These are phyloP conservation scores for Drosophila yooni DNA, from an alignment of 2,888 invertebrate genomes.

Conservation along the genomic window DNA sequence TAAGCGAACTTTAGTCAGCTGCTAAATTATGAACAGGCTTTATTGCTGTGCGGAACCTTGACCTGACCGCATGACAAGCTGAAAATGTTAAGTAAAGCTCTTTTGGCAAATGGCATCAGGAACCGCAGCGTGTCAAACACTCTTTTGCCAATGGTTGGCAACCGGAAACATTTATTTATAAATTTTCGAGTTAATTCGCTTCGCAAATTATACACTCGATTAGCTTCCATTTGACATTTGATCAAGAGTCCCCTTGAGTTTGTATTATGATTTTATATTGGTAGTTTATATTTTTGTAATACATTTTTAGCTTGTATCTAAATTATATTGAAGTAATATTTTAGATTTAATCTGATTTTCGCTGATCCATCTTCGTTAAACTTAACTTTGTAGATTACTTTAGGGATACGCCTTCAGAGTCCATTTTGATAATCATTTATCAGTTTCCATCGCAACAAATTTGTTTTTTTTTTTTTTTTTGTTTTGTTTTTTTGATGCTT, in stretches of 20 bases:
- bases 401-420: background rate
- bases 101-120: conserved; percentile 35
- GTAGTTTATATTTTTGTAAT: background rate
- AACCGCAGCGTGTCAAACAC: conserved; percentile 34
- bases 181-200: too few relatives aligned
- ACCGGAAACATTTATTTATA: conserved; percentile 44
- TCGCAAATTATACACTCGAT: conserved; percentile 70
- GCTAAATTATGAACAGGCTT: conserved; percentile 70
- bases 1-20: conserved; percentile 31
- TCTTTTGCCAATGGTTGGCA: background rate
- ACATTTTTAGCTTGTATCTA: background rate
- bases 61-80: conserved; percentile 76
- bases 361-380: background rate
- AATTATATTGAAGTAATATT: background rate
- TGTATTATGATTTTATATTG: background rate
- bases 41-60: conserved; percentile 62
- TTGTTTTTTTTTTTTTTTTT: background rate
- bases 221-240: conserved; percentile 40
- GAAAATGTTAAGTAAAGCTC: conserved; percentile 59
- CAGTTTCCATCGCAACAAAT: background rate
- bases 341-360: background rate
- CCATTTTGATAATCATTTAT: background rate
- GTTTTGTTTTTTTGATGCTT: background rate
- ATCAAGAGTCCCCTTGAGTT: conserved; percentile 14
- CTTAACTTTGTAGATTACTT: background rate